Percentiles rank a stretch among this genome's conserved stretches.
These are phyloP conservation scores for Tineola bisselliella DNA, from an alignment of 2,888 invertebrate genomes.

Conservation along the genomic window DNA sequence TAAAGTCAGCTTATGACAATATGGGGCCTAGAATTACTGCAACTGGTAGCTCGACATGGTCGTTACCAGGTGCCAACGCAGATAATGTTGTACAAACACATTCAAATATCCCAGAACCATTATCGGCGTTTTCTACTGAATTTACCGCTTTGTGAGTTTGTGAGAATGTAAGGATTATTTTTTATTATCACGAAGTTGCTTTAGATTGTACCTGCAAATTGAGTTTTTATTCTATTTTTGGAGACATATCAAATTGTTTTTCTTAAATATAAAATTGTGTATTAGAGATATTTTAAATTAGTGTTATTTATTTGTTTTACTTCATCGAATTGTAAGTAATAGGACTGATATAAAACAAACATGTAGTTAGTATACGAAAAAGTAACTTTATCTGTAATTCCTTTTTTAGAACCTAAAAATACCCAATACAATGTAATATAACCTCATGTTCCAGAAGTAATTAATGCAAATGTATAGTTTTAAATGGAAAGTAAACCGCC, in stretches of 20 bases:
- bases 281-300: too few species aligned
- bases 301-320: neutral
- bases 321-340: constrained; percentile 13
- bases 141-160: constrained; percentile 52
- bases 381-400: constrained; percentile 12
- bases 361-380: constrained; percentile 22
- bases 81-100: constrained; percentile 28
- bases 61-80: constrained; percentile 71
- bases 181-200: neutral
- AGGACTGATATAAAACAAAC: constrained; percentile 19
- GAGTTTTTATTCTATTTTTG: constrained; percentile 3
- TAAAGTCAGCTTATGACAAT: constrained; percentile 83
- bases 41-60: constrained; percentile 87
- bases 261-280: constrained; percentile 21
- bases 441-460: too few species aligned
- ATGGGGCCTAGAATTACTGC: constrained; percentile 91
- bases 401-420: constrained; percentile 1
- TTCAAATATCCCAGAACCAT: constrained; percentile 28
- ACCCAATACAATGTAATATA: too few species aligned
- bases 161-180: neutral
- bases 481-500: too few species aligned
- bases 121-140: constrained; percentile 59
- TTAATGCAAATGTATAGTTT: too few species aligned
- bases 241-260: constrained; percentile 17
- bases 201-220: neutral